A percentile compares a stretch with the other conserved stretches of the same genome.
These are phyloP conservation scores for Anoura caudifer DNA, from an alignment of 2,113 vertebrate genomes.

Conservation along the genomic window DNA sequence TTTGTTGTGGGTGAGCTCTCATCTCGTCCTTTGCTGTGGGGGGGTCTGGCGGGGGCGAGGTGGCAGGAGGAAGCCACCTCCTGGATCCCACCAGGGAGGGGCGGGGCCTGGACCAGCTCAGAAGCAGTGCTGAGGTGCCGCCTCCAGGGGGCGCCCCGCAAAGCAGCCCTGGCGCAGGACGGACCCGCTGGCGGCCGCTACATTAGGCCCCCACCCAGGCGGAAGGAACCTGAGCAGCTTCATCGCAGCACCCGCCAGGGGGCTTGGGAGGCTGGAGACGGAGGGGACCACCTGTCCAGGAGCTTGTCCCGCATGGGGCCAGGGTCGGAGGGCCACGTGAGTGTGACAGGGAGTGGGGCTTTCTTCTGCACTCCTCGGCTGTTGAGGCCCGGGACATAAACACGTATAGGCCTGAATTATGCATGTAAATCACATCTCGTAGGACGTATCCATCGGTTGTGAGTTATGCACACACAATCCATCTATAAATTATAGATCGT, in stretches of 20 bases:
- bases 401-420: neutral
- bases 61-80: fast-evolving
- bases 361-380: neutral
- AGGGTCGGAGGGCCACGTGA: fast-evolving
- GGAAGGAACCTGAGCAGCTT: neutral
- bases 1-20: fast-evolving
- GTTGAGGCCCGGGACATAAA: neutral
- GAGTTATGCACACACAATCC: neutral
- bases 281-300: neutral
- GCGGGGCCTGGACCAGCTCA: fast-evolving
- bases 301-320: fast-evolving
- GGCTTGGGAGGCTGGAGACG: fast-evolving
- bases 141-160: neutral
- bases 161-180: neutral
- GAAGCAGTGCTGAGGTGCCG: fast-evolving
- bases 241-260: fast-evolving
- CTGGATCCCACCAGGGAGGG: neutral
- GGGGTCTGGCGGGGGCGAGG: neutral
- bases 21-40: too few relatives aligned
- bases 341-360: fast-evolving
- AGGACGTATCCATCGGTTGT: neutral
- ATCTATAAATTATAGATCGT: slow-evolving; percentile 33
- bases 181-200: fast-evolving
- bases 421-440: neutral
- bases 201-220: neutral